Percentiles rank a stretch among this genome's conserved stretches.
Evolutionary conservation across 2,113 vertebrate species (phyloP).

Genomic region (Gymnobelideus leadbeateri): DNA sequence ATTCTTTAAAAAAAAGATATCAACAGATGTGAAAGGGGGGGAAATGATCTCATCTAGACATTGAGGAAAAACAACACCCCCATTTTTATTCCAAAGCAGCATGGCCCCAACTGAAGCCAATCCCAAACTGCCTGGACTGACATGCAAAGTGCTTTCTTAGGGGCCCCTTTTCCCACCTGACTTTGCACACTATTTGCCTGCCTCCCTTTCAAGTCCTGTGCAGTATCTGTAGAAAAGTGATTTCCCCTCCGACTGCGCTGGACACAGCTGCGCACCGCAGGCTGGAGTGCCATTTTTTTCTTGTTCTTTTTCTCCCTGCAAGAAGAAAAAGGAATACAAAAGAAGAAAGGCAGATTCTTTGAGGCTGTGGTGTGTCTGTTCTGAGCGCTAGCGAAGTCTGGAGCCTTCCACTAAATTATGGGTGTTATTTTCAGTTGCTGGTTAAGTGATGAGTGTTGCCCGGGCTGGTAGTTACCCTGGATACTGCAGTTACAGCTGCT

Average conservation of each 20-base stretch:
- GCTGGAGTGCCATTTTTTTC: background rate
- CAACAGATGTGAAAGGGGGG: background rate
- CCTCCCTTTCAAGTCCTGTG: background rate
- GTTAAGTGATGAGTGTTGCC: conserved; percentile 21
- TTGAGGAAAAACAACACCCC: background rate
- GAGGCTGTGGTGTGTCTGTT: background rate
- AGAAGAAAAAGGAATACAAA: background rate
- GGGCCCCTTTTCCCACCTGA: background rate
- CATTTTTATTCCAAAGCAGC: background rate
- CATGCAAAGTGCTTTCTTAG: accelerated
- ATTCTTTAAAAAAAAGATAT: background rate
- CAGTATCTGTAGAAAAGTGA: background rate
- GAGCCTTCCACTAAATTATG: conserved; percentile 11
- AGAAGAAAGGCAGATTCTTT: background rate
- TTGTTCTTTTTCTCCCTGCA: accelerated
- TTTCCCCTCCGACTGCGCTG: background rate
- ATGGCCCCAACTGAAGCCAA: background rate
- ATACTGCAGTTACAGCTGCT: background rate
- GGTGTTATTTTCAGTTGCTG: conserved; percentile 36
- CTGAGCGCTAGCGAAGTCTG: background rate
- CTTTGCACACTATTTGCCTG: too few relatives aligned
- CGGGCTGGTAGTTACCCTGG: background rate
- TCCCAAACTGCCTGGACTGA: background rate
- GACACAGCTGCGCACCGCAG: background rate
- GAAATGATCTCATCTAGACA: background rate